Evolutionary conservation across 1,140 invertebrate species (phyloP), one percentile per base, ranked within the genome.

Genomic region (Ruditapes philippinarum): DNA sequence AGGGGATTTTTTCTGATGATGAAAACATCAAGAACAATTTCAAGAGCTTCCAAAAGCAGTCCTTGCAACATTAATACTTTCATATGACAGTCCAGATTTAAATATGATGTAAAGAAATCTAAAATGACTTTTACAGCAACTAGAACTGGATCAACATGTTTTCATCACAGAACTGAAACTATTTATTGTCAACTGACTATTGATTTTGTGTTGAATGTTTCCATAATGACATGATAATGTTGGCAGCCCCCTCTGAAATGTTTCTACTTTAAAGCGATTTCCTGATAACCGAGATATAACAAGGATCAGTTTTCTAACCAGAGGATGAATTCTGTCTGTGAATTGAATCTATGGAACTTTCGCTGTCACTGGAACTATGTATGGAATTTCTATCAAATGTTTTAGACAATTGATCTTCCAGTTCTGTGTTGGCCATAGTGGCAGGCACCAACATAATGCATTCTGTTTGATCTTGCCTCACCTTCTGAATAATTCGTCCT

Each of bases 201-300:
- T 90, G 57, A 57, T 62, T 38, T 42, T 90, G 78, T 7, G 89
- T 90, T 25, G 11, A 14, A 25, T 3, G 22, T 78, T 54, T 80
- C 84, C 81, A 90, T 25, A 36, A 68, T 1, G 36, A 31, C 73
- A 76, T 11, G 42, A 87, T 70, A 22, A 90, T 86, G n/a, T n/a
- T 40, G 33, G 45, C 28, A 25, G 89, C 22, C n/a, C 31, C 28
- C 31, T 81, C 65, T 40, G 89, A 79, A 90, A 90, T 19, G 36
- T 49, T 33, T 80, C 33, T 36, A 14, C 49, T 28, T 80, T 51
- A 3, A 19, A 73, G 33, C 5, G 51, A 45, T 73, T 79, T 36
- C 89, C 89, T 80, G 89, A 90, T 40, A 90, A 49, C 54, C 76
- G 84, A 84, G n/a, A 90, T 54, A 81, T 62, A 2, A 90, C 19